Evolutionary conservation across 2,113 vertebrate species (phyloP).

Genomic region (Phrynosoma platyrhinos): DNA sequence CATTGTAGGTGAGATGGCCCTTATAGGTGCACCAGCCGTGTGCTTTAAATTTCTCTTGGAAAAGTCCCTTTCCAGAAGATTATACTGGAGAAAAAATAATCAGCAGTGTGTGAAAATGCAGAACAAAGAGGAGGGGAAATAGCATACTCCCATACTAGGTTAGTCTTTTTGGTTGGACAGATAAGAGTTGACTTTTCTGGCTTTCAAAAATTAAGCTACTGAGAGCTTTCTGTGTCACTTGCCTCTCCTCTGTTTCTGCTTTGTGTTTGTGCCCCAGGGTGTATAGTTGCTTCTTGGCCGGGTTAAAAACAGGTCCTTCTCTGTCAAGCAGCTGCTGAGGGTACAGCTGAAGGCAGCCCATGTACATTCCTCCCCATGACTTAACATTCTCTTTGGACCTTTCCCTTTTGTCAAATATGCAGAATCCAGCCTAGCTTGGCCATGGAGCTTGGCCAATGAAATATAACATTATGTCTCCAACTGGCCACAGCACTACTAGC

Average conservation of each 20-base stretch:
- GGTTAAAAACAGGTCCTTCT: neutral
- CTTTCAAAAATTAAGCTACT: neutral
- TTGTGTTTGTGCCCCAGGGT: neutral
- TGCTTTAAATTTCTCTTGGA: neutral
- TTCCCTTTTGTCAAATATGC: slow-evolving; percentile 1
- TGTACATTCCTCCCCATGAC: neutral
- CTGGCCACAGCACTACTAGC: too few relatives aligned
- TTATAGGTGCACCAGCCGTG: neutral
- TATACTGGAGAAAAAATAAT: neutral
- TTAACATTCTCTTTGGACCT: slow-evolving; percentile 10
- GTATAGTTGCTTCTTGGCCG: neutral
- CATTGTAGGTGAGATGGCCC: neutral
- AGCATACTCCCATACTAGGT: neutral
- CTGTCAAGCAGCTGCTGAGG: neutral
- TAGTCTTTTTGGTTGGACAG: neutral
- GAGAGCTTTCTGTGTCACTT: neutral
- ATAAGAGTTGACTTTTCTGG: neutral
- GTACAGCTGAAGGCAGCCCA: neutral
- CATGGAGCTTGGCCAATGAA: slow-evolving; percentile 1
- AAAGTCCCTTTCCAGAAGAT: neutral
- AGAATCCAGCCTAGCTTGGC: neutral
- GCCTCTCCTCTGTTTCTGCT: neutral
- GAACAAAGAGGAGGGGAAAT: neutral
- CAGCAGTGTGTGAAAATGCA: too few relatives aligned
- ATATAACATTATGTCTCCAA: slow-evolving; percentile 1